Percentiles rank a stretch among this genome's conserved stretches.
Conservation (phyloP, 1,140 invertebrate species). For the Neelides sp. region DNA sequence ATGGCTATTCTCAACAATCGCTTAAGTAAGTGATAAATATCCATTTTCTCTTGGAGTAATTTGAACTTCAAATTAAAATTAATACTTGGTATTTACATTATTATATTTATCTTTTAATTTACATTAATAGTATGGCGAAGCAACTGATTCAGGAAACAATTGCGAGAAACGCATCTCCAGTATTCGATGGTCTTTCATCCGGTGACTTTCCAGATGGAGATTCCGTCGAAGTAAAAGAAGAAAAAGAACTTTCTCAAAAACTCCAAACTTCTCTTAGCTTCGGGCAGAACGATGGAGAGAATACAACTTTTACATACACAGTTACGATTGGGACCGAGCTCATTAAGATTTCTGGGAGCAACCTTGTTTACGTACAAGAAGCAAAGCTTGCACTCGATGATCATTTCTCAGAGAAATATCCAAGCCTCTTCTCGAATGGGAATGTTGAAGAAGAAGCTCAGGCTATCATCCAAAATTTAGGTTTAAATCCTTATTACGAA, state of each 20-base stretch:
- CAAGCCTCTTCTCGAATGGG: conserved; percentile 12
- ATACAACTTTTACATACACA: conserved; percentile 43
- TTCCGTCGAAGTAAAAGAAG: conserved; percentile 3
- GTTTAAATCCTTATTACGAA: background rate
- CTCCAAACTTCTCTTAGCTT: background rate
- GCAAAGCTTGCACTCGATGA: conserved; percentile 73
- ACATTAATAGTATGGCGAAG: conserved; percentile 59
- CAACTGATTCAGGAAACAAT: conserved; percentile 85
- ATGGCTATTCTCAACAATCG: conserved; percentile 76
- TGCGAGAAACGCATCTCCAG: conserved; percentile 75
- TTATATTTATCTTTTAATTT: background rate
- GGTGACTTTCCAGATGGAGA: conserved; percentile 18
- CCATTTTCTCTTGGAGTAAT: conserved; percentile 5
- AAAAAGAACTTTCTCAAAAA: background rate
- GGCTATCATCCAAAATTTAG: background rate
- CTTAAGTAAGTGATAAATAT: conserved; percentile 56
- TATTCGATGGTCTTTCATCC: conserved; percentile 44
- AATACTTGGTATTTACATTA: background rate
- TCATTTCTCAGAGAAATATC: conserved; percentile 47
- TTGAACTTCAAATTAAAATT: background rate
- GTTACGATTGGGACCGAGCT: conserved; percentile 64
- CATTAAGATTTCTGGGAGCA: conserved; percentile 68
- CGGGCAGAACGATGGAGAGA: background rate
- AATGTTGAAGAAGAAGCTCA: background rate
- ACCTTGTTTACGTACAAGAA: conserved; percentile 68